These are phyloP conservation scores for Phalacrocorax carbo DNA, from an alignment of 2,113 vertebrate genomes.

Conservation along the genomic window DNA sequence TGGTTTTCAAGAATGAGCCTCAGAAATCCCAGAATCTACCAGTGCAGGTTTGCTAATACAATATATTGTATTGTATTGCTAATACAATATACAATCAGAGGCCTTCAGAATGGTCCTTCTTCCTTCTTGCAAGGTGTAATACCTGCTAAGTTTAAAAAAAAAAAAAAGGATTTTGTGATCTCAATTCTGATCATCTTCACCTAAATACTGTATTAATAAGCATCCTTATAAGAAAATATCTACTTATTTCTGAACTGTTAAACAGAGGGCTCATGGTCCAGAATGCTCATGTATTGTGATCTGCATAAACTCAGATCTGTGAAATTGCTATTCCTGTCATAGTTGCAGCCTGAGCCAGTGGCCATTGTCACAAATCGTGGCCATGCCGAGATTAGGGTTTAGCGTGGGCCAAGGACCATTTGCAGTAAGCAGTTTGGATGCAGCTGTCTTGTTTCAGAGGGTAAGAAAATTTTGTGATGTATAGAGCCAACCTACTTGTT, in stretches of 20 bases:
- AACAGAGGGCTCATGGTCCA: background rate
- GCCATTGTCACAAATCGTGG: background rate
- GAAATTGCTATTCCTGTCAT: background rate
- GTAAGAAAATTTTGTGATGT: background rate
- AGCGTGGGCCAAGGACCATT: background rate
- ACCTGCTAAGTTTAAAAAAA: background rate
- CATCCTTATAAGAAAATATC: background rate
- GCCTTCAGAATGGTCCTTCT: background rate
- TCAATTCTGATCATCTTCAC: background rate
- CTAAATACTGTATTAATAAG: background rate
- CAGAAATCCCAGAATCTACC: background rate
- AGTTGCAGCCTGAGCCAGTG: background rate
- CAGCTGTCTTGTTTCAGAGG: background rate
- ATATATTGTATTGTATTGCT: background rate
- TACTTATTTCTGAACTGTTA: background rate
- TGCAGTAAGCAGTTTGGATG: background rate
- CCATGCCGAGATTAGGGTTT: background rate
- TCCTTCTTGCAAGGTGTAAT: background rate
- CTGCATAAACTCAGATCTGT: background rate
- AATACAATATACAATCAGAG: background rate
- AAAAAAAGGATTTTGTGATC: background rate
- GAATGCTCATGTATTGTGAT: fast-evolving
- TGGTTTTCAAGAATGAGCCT: background rate
- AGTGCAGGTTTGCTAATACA: background rate
- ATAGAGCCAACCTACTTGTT: background rate